phyloP scores from a whole-genome alignment of 1,140 invertebrate species.

The Tetranychus cinnabarinus region DNA sequence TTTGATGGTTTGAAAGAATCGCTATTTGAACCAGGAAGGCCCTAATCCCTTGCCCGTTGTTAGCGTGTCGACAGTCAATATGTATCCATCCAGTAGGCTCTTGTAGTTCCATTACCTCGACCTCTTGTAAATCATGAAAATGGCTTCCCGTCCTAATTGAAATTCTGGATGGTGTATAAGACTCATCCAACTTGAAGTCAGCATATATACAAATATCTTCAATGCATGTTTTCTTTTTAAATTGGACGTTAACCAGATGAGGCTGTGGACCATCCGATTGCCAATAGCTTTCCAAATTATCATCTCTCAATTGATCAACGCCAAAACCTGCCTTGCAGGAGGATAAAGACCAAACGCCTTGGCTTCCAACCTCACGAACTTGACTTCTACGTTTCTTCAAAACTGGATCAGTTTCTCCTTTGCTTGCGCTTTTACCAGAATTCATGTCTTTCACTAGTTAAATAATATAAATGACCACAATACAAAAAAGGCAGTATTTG shows the following conservation, averaged over 20 bases:
- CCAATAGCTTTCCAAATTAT: constrained; percentile 92
- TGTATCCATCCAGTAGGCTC: constrained; percentile 90
- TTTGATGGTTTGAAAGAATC: constrained; percentile 94
- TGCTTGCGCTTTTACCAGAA: background rate
- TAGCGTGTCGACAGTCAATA: constrained; percentile 61
- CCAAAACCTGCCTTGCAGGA: constrained; percentile 97
- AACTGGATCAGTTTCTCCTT: constrained; percentile 20
- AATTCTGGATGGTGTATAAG: constrained; percentile 89
- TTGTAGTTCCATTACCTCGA: constrained; percentile 75
- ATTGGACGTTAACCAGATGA: constrained; percentile 93
- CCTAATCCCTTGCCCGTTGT: constrained; percentile 57
- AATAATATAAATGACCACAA: too few relatives aligned
- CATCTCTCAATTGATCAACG: constrained; percentile 82
- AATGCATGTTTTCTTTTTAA: constrained; percentile 80
- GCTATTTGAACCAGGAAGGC: constrained; percentile 93
- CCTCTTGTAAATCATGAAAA: constrained; percentile 92
- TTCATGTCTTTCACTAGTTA: background rate
- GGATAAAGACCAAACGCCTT: constrained; percentile 92
- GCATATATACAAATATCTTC: constrained; percentile 88
- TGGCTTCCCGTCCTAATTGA: constrained; percentile 82
- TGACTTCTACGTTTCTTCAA: constrained; percentile 30
- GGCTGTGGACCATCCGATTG: constrained; percentile 95
- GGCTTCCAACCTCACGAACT: constrained; percentile 74
- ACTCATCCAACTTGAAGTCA: constrained; percentile 94
- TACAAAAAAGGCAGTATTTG: too few relatives aligned